Evolutionary conservation across 2,113 vertebrate species (phyloP), one percentile per base, ranked within the genome.

Genomic region (Theristicus caerulescens): DNA sequence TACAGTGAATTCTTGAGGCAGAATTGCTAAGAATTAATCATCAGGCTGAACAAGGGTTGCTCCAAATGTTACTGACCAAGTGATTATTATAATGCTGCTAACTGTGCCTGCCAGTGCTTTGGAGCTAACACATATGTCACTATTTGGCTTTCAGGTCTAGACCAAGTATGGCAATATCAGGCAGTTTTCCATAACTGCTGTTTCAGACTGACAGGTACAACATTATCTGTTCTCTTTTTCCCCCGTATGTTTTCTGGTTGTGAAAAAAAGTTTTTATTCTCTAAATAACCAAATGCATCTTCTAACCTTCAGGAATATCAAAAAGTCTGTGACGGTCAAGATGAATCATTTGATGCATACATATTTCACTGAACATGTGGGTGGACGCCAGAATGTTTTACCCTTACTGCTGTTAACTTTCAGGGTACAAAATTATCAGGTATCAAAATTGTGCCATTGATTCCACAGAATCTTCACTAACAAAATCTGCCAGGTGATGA

Each of bases 241-340:
- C 8, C 13, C 46, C 2, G 2, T 88, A 66, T 64, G 51, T 82
- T 91, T 91, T 78, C 26, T 67, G 51, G 32, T 47, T 3, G 2
- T 46, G 27, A 55, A 91, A 70, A 54, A 52, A 34, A 31, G 6
- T 11, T 92, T 71, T 42, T 34, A 24, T 52, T 91, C 77, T 86
- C 57, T 89, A 94, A 96, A 94, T 94, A 94, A 79, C 70, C 49
- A 94, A 85, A 80, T 17, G 10, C 19, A 46, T 72, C 57, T 71
- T 78, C 69, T 67, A 57, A 72, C 26, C 87, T 94, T 78, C 52
- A 67, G 59, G 61, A 88, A 47, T 27, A 67, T 54, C 59, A 66
- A 29, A 57, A 91, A 58, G n/a, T 55, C 52, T 78, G 38, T 54
- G 54, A 86, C 27, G 65, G 90, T 89, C 47, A 65, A 64, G 93